Evolutionary conservation across 2,113 vertebrate genomes (phyloP).

Genomic region (Formicarius rufipectus): DNA sequence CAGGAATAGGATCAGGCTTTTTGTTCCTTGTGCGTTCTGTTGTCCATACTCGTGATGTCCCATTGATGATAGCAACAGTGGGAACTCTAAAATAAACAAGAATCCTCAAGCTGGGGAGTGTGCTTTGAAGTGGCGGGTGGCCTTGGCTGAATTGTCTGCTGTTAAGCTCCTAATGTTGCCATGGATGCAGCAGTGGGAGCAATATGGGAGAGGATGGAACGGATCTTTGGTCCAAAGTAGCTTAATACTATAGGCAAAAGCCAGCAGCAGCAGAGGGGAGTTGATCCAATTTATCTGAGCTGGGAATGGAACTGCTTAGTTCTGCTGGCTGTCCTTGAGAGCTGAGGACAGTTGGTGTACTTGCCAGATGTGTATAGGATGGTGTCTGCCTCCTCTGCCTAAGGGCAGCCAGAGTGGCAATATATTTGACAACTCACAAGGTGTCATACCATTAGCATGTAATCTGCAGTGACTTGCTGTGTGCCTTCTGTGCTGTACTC

Average conservation of each 20-base stretch:
- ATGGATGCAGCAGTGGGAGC: conserved; percentile 25
- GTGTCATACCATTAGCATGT: conserved; percentile 29
- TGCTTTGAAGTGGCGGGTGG: conserved; percentile 44
- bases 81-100: background rate
- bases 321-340: conserved; percentile 1
- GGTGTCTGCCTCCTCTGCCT: background rate
- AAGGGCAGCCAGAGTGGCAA: background rate
- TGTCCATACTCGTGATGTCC: background rate
- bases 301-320: background rate
- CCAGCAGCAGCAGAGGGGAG: background rate
- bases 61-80: conserved; percentile 12
- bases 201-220: background rate
- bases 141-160: background rate
- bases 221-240: conserved; percentile 20
- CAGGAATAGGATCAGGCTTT: background rate
- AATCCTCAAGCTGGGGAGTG: conserved; percentile 2
- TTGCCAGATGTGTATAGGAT: background rate
- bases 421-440: conserved; percentile 6
- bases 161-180: conserved; percentile 49
- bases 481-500: conserved; percentile 1
- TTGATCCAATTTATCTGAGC: conserved; percentile 28
- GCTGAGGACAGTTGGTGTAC: background rate
- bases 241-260: conserved; percentile 40
- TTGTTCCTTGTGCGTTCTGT: background rate
- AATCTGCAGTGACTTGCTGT: background rate